A percentile compares a stretch with the other conserved stretches of the same genome.
Conservation (phyloP, 2,113 vertebrate species). For the Ondatra zibethicus region DNA sequence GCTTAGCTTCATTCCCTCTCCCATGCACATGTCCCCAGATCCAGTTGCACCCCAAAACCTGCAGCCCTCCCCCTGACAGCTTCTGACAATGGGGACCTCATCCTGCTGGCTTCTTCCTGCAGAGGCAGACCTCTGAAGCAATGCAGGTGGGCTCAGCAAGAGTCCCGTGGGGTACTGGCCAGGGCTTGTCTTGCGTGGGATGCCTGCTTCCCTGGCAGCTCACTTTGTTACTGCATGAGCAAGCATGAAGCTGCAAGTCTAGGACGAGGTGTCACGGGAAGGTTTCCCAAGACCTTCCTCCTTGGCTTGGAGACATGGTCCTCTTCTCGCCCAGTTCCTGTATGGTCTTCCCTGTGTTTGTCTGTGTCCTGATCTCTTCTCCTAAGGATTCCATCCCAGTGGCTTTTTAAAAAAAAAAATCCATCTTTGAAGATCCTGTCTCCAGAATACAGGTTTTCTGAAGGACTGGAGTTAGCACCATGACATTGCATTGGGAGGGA, state of each 20-base stretch:
- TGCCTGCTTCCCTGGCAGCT: background rate
- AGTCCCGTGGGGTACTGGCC: background rate
- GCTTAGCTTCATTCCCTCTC: background rate
- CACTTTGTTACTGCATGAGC: background rate
- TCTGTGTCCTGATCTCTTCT: background rate
- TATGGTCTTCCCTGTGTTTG: background rate
- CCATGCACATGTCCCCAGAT: background rate
- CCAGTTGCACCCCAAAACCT: background rate
- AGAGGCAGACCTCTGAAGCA: background rate
- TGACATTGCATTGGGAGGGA: background rate
- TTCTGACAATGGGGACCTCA: background rate
- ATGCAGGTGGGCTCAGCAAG: background rate
- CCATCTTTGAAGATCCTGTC: background rate
- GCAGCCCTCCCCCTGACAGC: too few species aligned
- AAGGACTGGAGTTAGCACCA: background rate
- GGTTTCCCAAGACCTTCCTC: background rate
- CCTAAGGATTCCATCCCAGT: too few species aligned
- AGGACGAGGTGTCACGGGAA: background rate
- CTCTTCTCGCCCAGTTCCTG: background rate
- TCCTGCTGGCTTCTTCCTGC: background rate
- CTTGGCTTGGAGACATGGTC: background rate
- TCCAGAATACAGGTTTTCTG: background rate
- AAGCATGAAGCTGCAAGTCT: background rate
- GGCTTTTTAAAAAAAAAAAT: background rate
- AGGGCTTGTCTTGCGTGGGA: background rate